Evolutionary conservation across 2,113 vertebrate species (phyloP).

Genomic region (Plotosus lineatus): DNA sequence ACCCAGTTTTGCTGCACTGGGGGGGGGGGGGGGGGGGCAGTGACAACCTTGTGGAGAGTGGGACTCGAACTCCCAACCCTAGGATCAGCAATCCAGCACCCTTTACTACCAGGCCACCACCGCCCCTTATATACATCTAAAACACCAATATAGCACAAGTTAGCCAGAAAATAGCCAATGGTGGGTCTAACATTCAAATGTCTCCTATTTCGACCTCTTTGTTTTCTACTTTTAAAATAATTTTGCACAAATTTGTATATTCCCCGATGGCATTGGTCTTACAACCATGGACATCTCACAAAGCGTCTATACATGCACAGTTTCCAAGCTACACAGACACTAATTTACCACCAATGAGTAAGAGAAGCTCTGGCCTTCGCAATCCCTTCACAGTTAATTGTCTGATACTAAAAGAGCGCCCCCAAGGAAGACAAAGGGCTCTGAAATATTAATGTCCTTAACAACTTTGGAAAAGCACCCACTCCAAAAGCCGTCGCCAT

Average conservation of each 20-base stretch:
- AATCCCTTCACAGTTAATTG: constrained; percentile 65
- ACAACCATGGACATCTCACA: constrained; percentile 53
- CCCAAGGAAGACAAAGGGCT: constrained; percentile 69
- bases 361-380: constrained; percentile 49
- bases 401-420: constrained; percentile 69
- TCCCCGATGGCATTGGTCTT: constrained; percentile 42
- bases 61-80: too few species aligned
- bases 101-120: too few species aligned
- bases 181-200: neutral
- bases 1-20: too few species aligned
- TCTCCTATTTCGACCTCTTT: neutral
- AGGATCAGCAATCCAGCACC: too few species aligned
- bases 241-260: constrained; percentile 29
- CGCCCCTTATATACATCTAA: too few species aligned
- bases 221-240: constrained; percentile 22
- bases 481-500: constrained; percentile 51
- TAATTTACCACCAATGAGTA: constrained; percentile 70
- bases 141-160: constrained; percentile 34
- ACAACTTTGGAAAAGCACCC: constrained; percentile 69
- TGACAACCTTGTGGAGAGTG: too few species aligned
- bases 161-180: constrained; percentile 23
- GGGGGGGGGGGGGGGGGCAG: too few species aligned
- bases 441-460: constrained; percentile 77
- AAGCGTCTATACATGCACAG: constrained; percentile 57
- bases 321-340: constrained; percentile 62